Evolutionary conservation across 2,113 vertebrate genomes (phyloP), one percentile per base, ranked within the genome.

Genomic region (Rutilus rutilus): DNA sequence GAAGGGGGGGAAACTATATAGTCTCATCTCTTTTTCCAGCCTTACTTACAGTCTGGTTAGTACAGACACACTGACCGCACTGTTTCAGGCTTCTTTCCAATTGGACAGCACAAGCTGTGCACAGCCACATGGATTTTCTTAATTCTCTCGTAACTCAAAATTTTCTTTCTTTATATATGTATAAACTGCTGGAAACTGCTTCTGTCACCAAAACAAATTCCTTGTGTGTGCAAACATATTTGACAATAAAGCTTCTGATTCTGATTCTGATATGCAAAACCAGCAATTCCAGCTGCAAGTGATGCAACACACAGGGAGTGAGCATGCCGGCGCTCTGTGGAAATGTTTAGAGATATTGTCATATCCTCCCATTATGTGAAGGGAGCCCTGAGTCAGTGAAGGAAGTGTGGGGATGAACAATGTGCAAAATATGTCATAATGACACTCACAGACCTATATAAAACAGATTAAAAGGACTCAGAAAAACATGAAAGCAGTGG

Each of bases 391-490:
- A 60, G 60, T 60, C 73, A 67, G 76, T 60, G 6, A 39, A 84
- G 64, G 86, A 79, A 87, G n/a, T 83, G 50, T 69, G 73, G 42
- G 74, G 67, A 84, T 42, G 27, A 87, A 78, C 17, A 62, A 71
- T 73, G 50, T 27, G 25, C 10, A 87, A 69, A 60, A 59, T 15
- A 78, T 57, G 33, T 50, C 27, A n/a, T 10, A 17, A 73, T 42
- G 11, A 78, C 64, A 88, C 54, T 73, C 54, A 69, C 6, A 52
- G 36, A 67, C 36, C 39, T 50, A 52, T 52, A 75, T 60, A 82
- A 52, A 62, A 74, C n/a, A 64, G 12, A 45, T 80, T 64, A 47
- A 80, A 64, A 64, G n/a, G 59, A 39, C n/a, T 64, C 7, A 74
- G 62, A 14, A 65, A 65, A 27, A 65, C 59, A 65, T 25, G 21